Evolutionary conservation across 2,797 vertebrate genomes (phyloP), one percentile per base, ranked within the genome.

Genomic region (Sciaenops ocellatus): DNA sequence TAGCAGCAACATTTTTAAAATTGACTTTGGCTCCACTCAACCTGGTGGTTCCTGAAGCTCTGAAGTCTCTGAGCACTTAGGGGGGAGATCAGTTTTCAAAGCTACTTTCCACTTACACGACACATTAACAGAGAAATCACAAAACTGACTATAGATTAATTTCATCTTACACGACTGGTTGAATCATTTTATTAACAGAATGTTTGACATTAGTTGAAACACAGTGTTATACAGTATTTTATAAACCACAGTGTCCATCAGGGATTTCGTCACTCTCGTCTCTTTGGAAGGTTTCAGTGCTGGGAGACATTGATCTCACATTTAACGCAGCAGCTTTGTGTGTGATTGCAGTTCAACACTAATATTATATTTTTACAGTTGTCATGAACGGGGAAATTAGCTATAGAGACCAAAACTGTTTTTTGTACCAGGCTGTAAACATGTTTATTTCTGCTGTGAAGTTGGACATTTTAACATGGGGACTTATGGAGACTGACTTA

Each of bases 1-100:
- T 83, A 88, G 83, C 77, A 76, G 84, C 84, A 87, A 89, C 83
- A 83, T 80, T 79, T 93, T 93, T 87, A 69, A 87, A 89, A 90
- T 87, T 70, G 74, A 87, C 87, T 89, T 91, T 84, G 84, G 87
- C 89, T 90, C 78, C 87, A 77, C 78, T 86, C 72, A 80, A 73
- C 78, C 88, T 80, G 90, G 51, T 75, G 70, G 44, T 78, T 89
- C 78, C 84, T 77, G 79, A 78, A 59, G 73, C 79, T 73, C 56
- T 50, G 50, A 76, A 47, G 69, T 60, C 86, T 87, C 64, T 15
- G 64, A 84, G 81, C 80, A 85, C 90, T 88, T 76, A 80, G 28
- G 3, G 28, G 3, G 76, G n/a, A 75, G 85, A 89, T 92, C 85
- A 6, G 26, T 16, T 91, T 87, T 76, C 89, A 89, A 69, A 9